Percentiles rank a stretch among this genome's conserved stretches.
Conservation (phyloP, 2,797 vertebrate genomes). For the Hozukius guyotensis region DNA sequence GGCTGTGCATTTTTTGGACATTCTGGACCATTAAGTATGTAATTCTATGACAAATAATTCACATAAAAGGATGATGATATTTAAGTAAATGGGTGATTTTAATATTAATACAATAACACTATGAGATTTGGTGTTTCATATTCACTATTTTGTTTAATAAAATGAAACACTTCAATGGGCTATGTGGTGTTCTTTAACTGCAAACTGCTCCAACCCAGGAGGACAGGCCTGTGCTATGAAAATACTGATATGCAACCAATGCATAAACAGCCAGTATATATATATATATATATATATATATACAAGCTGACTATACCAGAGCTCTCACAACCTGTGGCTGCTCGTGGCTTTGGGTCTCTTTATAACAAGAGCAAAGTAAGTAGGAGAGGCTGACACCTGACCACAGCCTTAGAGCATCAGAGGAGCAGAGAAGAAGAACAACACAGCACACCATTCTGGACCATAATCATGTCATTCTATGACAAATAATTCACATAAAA, state of each 20-base stretch:
- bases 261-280: neutral
- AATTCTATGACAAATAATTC: neutral
- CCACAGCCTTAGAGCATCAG: neutral
- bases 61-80: neutral
- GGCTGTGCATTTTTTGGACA: neutral
- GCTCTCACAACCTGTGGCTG: neutral
- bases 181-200: neutral
- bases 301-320: neutral
- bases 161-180: neutral
- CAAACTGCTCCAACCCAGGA: neutral
- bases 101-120: neutral
- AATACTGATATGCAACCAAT: neutral
- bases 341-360: no score
- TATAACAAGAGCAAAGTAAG: no score
- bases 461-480: neutral
- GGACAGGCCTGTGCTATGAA: slow-evolving; percentile 24
- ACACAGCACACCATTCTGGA: slow-evolving; percentile 19
- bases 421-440: slow-evolving; percentile 6
- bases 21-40: neutral
- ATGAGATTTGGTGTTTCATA: neutral
- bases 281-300: no score
- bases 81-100: rapidly evolving
- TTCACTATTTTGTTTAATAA: neutral
- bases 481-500: neutral
- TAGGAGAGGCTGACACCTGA: neutral